Evolutionary conservation across 1,140 invertebrate genomes (phyloP), one percentile per base, ranked within the genome.

Genomic region (Sogatella furcifera): DNA sequence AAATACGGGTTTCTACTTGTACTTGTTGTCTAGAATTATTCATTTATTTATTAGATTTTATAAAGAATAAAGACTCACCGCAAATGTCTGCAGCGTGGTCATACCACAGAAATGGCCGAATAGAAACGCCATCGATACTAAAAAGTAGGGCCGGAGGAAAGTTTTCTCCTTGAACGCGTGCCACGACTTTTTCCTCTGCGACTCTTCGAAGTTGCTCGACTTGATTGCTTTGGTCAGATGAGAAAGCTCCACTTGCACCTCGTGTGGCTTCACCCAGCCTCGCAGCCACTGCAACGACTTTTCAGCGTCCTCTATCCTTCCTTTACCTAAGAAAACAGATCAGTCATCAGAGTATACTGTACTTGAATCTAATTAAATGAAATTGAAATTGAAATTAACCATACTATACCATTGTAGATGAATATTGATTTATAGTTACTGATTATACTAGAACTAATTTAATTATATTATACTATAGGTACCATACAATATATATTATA

Each of bases 91-190:
- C 9, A 89, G 69, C 0, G 84, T 82, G 0, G 80, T 82, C 72
- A 81, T 82, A 2, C 88, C 87, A 19, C 83, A 83, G 60, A 89
- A 89, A 60, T 86, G 79, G 0, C 80, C 77, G 1, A 86, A 75
- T 65, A 87, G 85, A 68, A 89, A 89, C 2, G 74, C 73, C 13
- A 80, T 75, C 0, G 76, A 74, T 0, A 89, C 80, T 1, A 90
- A 66, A 0, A 78, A 64, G 61, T 82, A 88, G 0, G 86, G 86
- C 15, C 75, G 65, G 9, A 84, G 69, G 67, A 89, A 86, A 17
- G 76, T 78, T 22, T 71, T 72, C 24, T 76, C 76, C 1, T 66
- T 67, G 54, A 80, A 86, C 13, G 71, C 55, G 1, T 70, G 66
- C 59, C 66, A 80, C 62, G 5, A 58, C 13, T 6, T 63, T 63